These are phyloP conservation scores for Holotrichia oblita DNA, from an alignment of 1,140 invertebrate species.

Conservation along the genomic window DNA sequence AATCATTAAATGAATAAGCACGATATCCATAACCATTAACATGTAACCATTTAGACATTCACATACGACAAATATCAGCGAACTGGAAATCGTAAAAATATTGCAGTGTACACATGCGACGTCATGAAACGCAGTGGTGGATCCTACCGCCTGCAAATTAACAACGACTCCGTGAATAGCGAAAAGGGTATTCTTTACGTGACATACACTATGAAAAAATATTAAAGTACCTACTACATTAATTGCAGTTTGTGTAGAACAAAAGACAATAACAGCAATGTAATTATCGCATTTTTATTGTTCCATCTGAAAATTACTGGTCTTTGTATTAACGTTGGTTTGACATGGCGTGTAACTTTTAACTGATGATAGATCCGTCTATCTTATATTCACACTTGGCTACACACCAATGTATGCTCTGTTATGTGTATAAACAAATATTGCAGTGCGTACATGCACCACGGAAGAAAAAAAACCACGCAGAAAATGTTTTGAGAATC, in stretches of 20 bases:
- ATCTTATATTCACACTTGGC: slow-evolving; percentile 24
- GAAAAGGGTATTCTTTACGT: slow-evolving; percentile 5
- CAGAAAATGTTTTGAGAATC: neutral
- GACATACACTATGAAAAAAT: slow-evolving; percentile 7
- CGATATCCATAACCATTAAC: neutral
- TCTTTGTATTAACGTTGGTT: slow-evolving; percentile 30
- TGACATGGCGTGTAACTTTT: slow-evolving; percentile 26
- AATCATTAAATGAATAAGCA: too few species aligned
- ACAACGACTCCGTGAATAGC: neutral
- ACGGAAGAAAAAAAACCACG: neutral
- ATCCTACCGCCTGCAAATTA: neutral
- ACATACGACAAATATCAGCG: neutral
- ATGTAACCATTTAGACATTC: neutral
- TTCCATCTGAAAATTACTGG: slow-evolving; percentile 29
- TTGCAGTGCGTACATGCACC: slow-evolving; percentile 1
- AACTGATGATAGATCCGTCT: slow-evolving; percentile 35
- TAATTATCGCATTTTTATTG: slow-evolving; percentile 33
- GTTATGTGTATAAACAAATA: slow-evolving; percentile 13
- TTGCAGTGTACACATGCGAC: neutral
- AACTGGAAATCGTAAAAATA: slow-evolving; percentile 27
- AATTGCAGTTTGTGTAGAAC: slow-evolving; percentile 9
- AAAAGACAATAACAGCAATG: slow-evolving; percentile 32
- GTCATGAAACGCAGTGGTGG: neutral
- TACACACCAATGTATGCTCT: slow-evolving; percentile 23
- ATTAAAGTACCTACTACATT: slow-evolving; percentile 28